A percentile compares a stretch with the other conserved stretches of the same genome.
Conservation (phyloP, 2,113 vertebrate species). For the Pedetes capensis region DNA sequence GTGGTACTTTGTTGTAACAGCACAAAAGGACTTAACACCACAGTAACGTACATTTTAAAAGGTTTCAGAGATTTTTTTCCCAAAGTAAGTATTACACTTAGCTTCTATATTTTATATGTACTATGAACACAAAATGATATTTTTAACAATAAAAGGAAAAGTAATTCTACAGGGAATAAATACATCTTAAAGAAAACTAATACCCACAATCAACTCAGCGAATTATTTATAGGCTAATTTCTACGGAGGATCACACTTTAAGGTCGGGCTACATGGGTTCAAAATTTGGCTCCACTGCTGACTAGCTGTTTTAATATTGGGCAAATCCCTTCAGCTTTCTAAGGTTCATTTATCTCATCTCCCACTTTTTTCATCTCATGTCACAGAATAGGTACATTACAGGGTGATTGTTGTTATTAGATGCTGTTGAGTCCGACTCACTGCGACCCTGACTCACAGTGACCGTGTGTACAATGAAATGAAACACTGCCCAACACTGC, state of each 20-base stretch:
- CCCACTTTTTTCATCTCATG: background rate
- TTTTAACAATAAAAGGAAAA: constrained; percentile 1
- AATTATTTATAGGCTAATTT: background rate
- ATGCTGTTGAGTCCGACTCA: too few relatives aligned
- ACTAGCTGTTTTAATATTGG: background rate
- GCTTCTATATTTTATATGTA: background rate
- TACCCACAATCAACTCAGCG: background rate
- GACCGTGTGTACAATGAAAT: too few relatives aligned
- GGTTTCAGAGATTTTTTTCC: background rate
- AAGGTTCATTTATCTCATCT: background rate
- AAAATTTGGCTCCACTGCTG: background rate
- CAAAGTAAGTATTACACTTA: background rate
- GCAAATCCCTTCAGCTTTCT: background rate
- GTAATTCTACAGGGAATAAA: background rate
- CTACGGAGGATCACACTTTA: background rate
- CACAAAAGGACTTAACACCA: background rate
- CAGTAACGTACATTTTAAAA: background rate
- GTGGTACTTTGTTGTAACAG: background rate
- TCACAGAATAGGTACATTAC: too few relatives aligned
- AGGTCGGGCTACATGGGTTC: background rate
- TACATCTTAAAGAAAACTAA: background rate
- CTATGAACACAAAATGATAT: background rate
- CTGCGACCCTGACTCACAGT: too few relatives aligned
- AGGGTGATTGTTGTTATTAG: too few relatives aligned
- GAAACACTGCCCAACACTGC: too few relatives aligned